Conservation (phyloP, 2,888 invertebrate species). For the Saturnia japonica region DNA sequence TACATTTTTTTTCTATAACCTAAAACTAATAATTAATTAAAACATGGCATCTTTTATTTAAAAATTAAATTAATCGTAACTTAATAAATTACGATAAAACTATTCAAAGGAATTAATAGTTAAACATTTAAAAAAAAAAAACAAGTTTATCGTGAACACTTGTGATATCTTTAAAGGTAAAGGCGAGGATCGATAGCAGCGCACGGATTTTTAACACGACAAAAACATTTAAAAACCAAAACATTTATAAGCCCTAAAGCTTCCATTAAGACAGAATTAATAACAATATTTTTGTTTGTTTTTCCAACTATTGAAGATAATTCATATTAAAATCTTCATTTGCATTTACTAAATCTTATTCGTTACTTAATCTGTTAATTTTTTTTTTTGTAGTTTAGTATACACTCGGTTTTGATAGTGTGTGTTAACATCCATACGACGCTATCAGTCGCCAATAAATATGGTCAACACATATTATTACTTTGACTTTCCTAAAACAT, state of each 20-base stretch:
- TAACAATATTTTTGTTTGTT: background rate
- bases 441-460: conserved; percentile 2
- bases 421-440: background rate
- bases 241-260: background rate
- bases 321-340: too few relatives aligned
- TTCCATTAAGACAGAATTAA: background rate
- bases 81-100: conserved; percentile 42
- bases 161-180: conserved; percentile 33
- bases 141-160: conserved; percentile 56
- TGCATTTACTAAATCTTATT: too few relatives aligned
- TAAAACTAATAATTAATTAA: conserved; percentile 70
- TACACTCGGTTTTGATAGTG: too few relatives aligned
- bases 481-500: conserved; percentile 61
- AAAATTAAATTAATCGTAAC: conserved; percentile 37
- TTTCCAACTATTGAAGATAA: background rate
- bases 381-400: too few relatives aligned
- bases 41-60: conserved; percentile 77
- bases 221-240: background rate
- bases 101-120: conserved; percentile 41
- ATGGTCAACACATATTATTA: conserved; percentile 41
- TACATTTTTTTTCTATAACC: conserved; percentile 47
- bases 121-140: conserved; percentile 41
- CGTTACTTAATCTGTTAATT: too few relatives aligned
- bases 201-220: background rate
- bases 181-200: conserved; percentile 7